Conservation (phyloP, 2,113 vertebrate species). For the Marmota flaviventris region DNA sequence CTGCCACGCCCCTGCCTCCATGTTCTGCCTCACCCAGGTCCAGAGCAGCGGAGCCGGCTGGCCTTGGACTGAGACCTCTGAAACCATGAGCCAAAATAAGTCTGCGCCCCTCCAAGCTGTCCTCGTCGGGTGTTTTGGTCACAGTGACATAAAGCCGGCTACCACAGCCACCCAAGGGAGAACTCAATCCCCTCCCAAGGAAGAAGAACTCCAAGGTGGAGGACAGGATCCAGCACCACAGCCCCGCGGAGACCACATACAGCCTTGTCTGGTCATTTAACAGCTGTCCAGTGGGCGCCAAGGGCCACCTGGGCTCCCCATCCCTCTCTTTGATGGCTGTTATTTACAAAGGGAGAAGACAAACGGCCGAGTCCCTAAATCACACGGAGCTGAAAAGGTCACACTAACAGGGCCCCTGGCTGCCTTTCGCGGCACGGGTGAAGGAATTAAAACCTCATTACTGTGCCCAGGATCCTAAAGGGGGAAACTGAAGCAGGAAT, state of each 20-base stretch:
- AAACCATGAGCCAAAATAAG: too few relatives aligned
- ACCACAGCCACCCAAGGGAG: background rate
- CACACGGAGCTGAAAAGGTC: background rate
- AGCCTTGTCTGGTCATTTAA: rapidly evolving
- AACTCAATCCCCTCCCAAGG: rapidly evolving
- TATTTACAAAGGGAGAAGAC: background rate
- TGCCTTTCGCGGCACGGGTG: background rate
- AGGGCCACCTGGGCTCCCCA: rapidly evolving
- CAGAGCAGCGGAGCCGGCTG: too few relatives aligned
- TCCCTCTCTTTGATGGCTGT: background rate
- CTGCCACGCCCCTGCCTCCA: too few relatives aligned
- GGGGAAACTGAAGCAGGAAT: background rate
- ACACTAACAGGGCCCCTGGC: background rate
- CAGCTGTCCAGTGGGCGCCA: rapidly evolving
- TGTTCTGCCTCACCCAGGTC: too few relatives aligned
- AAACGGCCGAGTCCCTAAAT: background rate
- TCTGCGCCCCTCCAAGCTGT: too few relatives aligned
- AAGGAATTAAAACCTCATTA: conserved; percentile 59
- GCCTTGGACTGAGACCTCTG: too few relatives aligned
- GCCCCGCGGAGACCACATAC: too few relatives aligned
- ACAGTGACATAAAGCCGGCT: too few relatives aligned
- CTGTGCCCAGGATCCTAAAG: background rate
- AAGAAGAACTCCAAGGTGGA: too few relatives aligned
- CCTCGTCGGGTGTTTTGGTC: too few relatives aligned
- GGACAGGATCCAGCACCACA: too few relatives aligned